These are phyloP conservation scores for Venustoraphidia nigricollis DNA, from an alignment of 2,888 invertebrate genomes.

Conservation along the genomic window DNA sequence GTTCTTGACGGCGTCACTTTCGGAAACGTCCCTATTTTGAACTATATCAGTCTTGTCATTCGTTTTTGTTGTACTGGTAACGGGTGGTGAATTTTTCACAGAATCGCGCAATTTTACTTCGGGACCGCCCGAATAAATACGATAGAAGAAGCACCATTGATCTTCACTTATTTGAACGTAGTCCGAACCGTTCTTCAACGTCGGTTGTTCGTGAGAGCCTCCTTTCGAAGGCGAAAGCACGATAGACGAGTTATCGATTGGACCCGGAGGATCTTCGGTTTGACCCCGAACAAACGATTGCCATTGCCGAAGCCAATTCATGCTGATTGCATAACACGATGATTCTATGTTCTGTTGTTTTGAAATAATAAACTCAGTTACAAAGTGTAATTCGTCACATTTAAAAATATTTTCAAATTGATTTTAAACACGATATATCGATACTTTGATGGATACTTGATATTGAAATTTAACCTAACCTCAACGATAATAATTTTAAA, in stretches of 20 bases:
- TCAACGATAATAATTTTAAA: too few species aligned
- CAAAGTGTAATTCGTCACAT: too few species aligned
- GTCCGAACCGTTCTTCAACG: conserved; percentile 27
- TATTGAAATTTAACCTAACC: background rate
- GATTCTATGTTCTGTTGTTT: conserved; percentile 36
- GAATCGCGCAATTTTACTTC: conserved; percentile 39
- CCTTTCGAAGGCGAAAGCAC: conserved; percentile 30
- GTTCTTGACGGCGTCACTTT: too few species aligned
- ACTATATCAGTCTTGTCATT: too few species aligned
- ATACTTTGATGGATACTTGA: background rate
- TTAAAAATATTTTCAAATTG: too few species aligned
- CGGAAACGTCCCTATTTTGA: too few species aligned
- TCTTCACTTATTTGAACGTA: conserved; percentile 72
- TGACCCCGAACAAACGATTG: conserved; percentile 73
- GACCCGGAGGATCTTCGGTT: conserved; percentile 64
- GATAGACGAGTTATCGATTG: conserved; percentile 73
- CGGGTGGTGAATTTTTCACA: background rate
- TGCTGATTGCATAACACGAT: conserved; percentile 57
- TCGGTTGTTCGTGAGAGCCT: conserved; percentile 22
- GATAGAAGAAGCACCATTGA: conserved; percentile 74
- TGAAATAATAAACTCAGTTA: too few species aligned
- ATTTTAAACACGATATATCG: background rate
- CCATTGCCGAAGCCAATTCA: conserved; percentile 84
- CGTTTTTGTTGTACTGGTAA: too few species aligned
- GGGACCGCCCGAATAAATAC: conserved; percentile 83